phyloP scores from a whole-genome alignment of 23 tunicate species.

The Styela clava region DNA sequence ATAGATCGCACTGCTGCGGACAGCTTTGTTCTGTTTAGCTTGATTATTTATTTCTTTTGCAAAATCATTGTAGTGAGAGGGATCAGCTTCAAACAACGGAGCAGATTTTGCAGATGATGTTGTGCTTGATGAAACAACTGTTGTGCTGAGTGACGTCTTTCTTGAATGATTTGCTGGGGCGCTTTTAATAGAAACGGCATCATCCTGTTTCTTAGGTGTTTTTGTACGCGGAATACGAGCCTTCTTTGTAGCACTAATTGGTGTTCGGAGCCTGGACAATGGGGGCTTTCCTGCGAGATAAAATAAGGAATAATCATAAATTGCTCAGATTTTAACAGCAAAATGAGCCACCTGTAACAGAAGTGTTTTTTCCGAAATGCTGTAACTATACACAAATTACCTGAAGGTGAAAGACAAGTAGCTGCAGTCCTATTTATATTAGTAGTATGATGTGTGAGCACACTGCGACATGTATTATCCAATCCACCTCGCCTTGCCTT shows the following conservation, averaged over 20 bases:
- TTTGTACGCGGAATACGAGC: constrained; percentile 6
- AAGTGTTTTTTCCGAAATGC: not conserved
- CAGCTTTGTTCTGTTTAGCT: constrained; percentile 46
- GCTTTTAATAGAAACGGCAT: constrained; percentile 57
- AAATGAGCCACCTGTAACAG: not conserved
- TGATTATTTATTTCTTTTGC: constrained; percentile 63
- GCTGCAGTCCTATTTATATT: constrained; percentile 50
- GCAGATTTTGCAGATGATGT: constrained; percentile 31
- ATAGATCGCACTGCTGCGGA: constrained; percentile 84
- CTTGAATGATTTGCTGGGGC: constrained; percentile 34
- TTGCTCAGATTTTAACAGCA: constrained; percentile 4
- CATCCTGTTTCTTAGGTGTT: constrained; percentile 9
- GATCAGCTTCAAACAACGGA: constrained; percentile 9
- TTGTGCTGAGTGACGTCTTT: constrained; percentile 59
- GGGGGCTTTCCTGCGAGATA: constrained; percentile 76
- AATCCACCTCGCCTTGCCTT: constrained; percentile 31
- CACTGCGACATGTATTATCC: constrained; percentile 39
- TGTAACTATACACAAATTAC: constrained; percentile 4
- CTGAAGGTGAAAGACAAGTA: constrained; percentile 40
- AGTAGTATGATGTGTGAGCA: not conserved
- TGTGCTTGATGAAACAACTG: constrained; percentile 62
- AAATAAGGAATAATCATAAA: not conserved
- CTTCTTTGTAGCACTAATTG: constrained; percentile 22
- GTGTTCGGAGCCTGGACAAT: constrained; percentile 53
- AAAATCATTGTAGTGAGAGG: constrained; percentile 63